Percentiles rank a stretch among this genome's conserved stretches.
Evolutionary conservation across 2,113 vertebrate species (phyloP).

Genomic region (Atlantisia rogersi): DNA sequence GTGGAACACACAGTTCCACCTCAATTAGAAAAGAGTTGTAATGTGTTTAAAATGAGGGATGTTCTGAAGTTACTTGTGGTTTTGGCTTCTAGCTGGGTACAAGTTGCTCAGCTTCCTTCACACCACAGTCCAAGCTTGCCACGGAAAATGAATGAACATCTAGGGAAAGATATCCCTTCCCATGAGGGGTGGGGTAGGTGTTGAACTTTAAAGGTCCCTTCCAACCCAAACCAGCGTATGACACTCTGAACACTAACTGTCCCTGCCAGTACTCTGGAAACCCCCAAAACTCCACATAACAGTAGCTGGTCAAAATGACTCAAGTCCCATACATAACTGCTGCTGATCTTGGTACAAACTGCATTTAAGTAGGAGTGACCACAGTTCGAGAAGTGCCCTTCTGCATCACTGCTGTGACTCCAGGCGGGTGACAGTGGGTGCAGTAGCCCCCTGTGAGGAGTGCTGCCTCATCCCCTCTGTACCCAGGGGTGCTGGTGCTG

Average conservation of each 20-base stretch:
- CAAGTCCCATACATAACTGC: background rate
- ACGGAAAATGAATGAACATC: background rate
- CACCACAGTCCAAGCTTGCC: background rate
- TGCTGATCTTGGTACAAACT: background rate
- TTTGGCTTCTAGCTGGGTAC: background rate
- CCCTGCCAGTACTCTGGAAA: background rate
- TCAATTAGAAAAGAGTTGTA: background rate
- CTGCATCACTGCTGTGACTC: background rate
- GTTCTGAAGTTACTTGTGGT: background rate
- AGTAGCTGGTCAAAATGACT: background rate
- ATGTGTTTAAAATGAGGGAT: background rate
- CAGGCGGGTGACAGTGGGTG: background rate
- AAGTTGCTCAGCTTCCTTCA: background rate
- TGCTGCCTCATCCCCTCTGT: background rate
- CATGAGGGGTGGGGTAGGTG: background rate
- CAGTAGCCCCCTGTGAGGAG: fast-evolving
- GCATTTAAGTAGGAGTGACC: background rate
- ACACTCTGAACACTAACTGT: background rate
- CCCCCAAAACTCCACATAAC: background rate
- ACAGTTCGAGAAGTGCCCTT: background rate
- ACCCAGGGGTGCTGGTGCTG: background rate
- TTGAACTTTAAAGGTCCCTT: background rate
- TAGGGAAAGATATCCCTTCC: background rate
- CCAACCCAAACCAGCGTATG: background rate
- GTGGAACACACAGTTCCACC: background rate